phyloP scores from a whole-genome alignment of 2,888 invertebrate species.

The Tribolium freemani region DNA sequence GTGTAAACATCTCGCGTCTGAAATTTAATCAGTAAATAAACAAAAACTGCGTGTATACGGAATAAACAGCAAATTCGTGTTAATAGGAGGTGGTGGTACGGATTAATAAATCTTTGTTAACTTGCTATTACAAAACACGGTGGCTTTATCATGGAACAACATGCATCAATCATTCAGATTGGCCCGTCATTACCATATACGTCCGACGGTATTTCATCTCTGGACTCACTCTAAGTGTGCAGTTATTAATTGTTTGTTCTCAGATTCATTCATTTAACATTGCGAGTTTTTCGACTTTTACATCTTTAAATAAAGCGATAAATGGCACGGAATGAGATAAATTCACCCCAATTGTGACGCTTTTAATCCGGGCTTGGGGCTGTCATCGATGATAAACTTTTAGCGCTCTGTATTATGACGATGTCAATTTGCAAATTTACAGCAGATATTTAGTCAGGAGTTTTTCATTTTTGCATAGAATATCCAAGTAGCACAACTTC shows the following conservation, averaged over 20 bases:
- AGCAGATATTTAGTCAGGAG: not conserved
- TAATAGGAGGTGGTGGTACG: conserved; percentile 47
- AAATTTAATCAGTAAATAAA: conserved; percentile 45
- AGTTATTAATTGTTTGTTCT: conserved; percentile 35
- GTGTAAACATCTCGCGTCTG: conserved; percentile 39
- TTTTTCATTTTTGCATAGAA: no score
- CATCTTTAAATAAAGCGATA: conserved; percentile 7
- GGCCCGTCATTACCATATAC: conserved; percentile 66
- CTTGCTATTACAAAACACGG: conserved; percentile 62
- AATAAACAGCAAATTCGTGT: conserved; percentile 45
- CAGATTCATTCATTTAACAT: conserved; percentile 4
- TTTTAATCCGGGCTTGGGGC: conserved; percentile 9
- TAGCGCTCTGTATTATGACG: not conserved
- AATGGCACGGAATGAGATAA: conserved; percentile 14
- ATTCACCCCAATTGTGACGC: not conserved
- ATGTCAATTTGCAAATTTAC: not conserved
- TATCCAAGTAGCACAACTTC: no score
- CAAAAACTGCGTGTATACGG: conserved; percentile 41
- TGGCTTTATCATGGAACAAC: conserved; percentile 66
- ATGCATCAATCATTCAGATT: conserved; percentile 67
- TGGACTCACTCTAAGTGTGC: conserved; percentile 33
- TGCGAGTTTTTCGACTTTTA: conserved; percentile 13
- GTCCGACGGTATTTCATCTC: conserved; percentile 47
- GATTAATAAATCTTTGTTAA: conserved; percentile 67
- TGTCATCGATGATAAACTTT: conserved; percentile 7